Evolutionary conservation across 2,113 vertebrate genomes (phyloP), one percentile per base, ranked within the genome.

Genomic region (Litocranius walleri): DNA sequence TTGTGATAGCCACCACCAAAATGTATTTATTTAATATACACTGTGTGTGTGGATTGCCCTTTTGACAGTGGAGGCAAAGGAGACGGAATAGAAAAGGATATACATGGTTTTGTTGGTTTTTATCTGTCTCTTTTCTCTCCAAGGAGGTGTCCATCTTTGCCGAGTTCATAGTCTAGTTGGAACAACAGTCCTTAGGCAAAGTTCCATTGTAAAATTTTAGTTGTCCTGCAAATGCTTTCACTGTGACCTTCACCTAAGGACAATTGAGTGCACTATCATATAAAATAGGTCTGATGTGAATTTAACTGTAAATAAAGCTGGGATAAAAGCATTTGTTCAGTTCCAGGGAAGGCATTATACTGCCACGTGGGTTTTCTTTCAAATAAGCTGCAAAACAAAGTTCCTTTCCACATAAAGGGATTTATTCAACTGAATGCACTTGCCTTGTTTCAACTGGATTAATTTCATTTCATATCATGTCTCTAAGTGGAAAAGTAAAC

Each of bases 401-500:
- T 88, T 83, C 74, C 74, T 88, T 67, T 80, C 29, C 57, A 30
- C 14, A 5, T 80, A 96, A 93, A 94, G 92, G 89, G 94, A 89
- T 97, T 96, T 94, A 90, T 54, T 93, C 92, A 8, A 54, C 82
- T 88, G 88, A 97, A 95, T 91, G 54, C 62, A 29, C 88, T 97
- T 81, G 25, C 88, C 97, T 92, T 81, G 64, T 62, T 30, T 91
- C 94, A 33, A 85, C 61, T 89, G 78, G 97, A 97, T 97, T 97
- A 89, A 97, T 97, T 96, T 91, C 89, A 83, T 97, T 95, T 95
- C 93, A 91, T 27, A 77, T 94, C 91, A 19, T 87, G 93, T 88
- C 95, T 83, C 96, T 97, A 89, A 97, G 93, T 81, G 56, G 96
- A 77, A 95, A 94, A 90, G 89, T 91, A 95, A 97, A 97, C 94